A percentile compares a stretch with the other conserved stretches of the same genome.
Conservation (phyloP, 2,888 invertebrate genomes). For the Tanypteryx hageni region DNA sequence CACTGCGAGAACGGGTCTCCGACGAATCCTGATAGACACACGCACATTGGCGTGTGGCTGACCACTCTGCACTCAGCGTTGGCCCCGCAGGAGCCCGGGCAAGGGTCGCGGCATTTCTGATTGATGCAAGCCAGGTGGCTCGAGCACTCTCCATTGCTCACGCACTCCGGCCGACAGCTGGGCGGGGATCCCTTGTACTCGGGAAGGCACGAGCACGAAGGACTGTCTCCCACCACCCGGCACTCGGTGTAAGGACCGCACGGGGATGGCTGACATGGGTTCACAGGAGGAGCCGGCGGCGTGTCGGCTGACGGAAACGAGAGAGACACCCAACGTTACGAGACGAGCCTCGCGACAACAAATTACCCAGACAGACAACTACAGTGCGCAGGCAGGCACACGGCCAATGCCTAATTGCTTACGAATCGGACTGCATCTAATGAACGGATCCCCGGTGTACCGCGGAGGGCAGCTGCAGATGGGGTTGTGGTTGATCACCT, state of each 20-base stretch:
- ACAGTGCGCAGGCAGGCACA: constrained; percentile 76
- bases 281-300: constrained; percentile 63
- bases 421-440: constrained; percentile 79
- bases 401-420: constrained; percentile 74
- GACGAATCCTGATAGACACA: constrained; percentile 76
- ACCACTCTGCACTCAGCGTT: constrained; percentile 85
- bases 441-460: constrained; percentile 86
- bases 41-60: constrained; percentile 86
- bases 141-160: constrained; percentile 84
- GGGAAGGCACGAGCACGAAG: constrained; percentile 84
- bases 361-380: constrained; percentile 76
- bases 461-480: constrained; percentile 85
- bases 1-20: constrained; percentile 69
- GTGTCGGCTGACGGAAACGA: constrained; percentile 58
- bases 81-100: constrained; percentile 83
- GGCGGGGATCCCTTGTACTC: constrained; percentile 84
- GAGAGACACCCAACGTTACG: background rate
- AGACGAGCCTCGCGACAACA: background rate
- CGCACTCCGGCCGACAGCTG: constrained; percentile 85
- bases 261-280: constrained; percentile 75
- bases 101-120: constrained; percentile 86
- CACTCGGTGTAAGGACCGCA: constrained; percentile 83
- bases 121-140: constrained; percentile 83
- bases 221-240: constrained; percentile 79
- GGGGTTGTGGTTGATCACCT: constrained; percentile 87